Percentiles rank a stretch among this genome's conserved stretches.
Evolutionary conservation across 2,113 vertebrate genomes (phyloP).

Genomic region (Phocoena sinus): DNA sequence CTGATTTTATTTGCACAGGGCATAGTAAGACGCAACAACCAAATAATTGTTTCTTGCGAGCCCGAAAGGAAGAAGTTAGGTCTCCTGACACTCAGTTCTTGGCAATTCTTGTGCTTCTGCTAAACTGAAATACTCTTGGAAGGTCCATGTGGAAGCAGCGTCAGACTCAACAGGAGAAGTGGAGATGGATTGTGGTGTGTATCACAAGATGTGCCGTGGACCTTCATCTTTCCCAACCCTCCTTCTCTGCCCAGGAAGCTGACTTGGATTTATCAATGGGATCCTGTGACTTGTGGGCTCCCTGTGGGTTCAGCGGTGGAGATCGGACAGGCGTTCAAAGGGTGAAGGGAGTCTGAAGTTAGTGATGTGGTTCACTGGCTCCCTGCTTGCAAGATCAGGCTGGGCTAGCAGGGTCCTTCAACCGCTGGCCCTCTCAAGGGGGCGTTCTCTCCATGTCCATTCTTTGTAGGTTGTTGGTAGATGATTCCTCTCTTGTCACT

Average conservation of each 20-base stretch:
- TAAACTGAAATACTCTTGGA: not conserved
- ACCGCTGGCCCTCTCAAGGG: not conserved
- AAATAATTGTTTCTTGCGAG: not conserved
- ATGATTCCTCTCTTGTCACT: no score
- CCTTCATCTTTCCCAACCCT: not conserved
- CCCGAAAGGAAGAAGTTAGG: not conserved
- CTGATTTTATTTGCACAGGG: not conserved
- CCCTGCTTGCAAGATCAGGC: not conserved
- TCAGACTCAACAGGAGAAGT: fast-evolving
- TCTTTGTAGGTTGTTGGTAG: no score
- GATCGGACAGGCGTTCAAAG: not conserved
- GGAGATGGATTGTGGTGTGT: fast-evolving
- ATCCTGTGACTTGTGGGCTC: not conserved
- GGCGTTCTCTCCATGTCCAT: no score
- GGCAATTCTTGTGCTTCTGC: not conserved
- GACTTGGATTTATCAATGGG: fast-evolving
- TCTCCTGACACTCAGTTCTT: not conserved
- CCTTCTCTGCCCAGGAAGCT: not conserved
- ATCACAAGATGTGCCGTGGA: no score
- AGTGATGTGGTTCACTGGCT: not conserved
- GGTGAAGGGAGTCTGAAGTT: not conserved
- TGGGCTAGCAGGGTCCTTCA: not conserved
- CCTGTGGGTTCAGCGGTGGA: fast-evolving
- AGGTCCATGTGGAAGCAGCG: not conserved
- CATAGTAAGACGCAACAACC: not conserved